Evolutionary conservation across 1,140 invertebrate genomes (phyloP), one percentile per base, ranked within the genome.

Genomic region (Brachionus asplanchnoidis): DNA sequence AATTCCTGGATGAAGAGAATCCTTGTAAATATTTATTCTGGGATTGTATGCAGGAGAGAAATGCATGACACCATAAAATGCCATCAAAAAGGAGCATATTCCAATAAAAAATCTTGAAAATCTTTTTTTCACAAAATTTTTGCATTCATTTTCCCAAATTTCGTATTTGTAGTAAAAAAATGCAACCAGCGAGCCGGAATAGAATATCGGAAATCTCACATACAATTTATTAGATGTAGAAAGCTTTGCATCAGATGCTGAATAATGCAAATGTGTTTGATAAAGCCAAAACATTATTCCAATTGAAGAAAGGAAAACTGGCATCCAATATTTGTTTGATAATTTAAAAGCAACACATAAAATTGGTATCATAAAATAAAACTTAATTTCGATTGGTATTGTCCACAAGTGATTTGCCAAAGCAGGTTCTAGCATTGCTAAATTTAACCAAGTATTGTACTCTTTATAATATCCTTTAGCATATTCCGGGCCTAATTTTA

Each of bases 161-260:
- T 70, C 66, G 20, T 70, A 70, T 70, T 70, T 75, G 17, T 42
- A 42, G 23, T 44, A 75, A 17, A 75, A 11, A 44, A 75, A 75
- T 8, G 32, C 70, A 4, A 46, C 40, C 20, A 75, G 2, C 44
- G 70, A 75, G 3, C 70, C 70, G 8, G 70, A 75, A 42, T 17
- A 75, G 44, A 75, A 75, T 17, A 75, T 44, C 0, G 70, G 70
- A 42, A 75, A 75, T 75, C 70, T 75, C n/a, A 42, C 32, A 75
- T 75, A 75, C 7, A 75, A 6, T 46, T 75, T 75, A 75, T 44
- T 68, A 1, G 66, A 68, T 17, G 5, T 32, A 23, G 28, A 14
- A 32, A 68, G 2, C 12, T 32, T 40, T 14, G 32, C 26, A n/a
- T 68, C 66, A 3, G 9, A 4, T 14, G 2, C 12, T 6, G 66